Base-by-base conservation (phyloP, 1,140 invertebrate genomes). In the Lamellibrachia luymesi region DNA sequence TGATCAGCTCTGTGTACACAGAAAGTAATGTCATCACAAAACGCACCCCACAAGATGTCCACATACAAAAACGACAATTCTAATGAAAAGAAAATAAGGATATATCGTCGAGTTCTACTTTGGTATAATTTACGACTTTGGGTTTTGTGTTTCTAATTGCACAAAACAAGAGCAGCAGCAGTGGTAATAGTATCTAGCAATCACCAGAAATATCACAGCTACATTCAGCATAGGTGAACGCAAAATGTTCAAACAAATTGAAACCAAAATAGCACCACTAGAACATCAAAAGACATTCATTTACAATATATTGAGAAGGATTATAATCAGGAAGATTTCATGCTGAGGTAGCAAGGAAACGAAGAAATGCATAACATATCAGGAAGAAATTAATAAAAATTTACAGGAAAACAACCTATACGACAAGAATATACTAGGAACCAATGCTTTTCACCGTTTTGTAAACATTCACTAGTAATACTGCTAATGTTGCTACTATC, bases 1-100 rank as follows among this genome's bases (percentile, higher is more conserved):
- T 94, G 93, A 94, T 80, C 93, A 94, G 94, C 90, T 94, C 95
- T 95, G 92, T 91, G 64, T 80, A 22, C 64, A 80, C 64, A 80
- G 64, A 80, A 80, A 80, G 64, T 80, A 80, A 80, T 80, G 64
- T 80, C 64, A 80, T 80, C 64, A 80, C 64, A 80, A 80, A 10
- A 80, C 52, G 52, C 13, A 56, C 52, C 38, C 52, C 52, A 56
- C 52, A 56, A 56, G 17, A 80, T 22, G 64, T 22, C 13, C 64
- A 80, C 64, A 80, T 80, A 80, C 64, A 80, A 80, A 38, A 10
- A 80, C 4, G 25, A 80, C 64, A 80, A 80, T 80, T 80, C 13
- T 80, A 22, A 80, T 80, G 64, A 22, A 22, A 22, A 80, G 64
- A 80, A 17, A 10, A 80, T 80, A 10, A 2, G 1, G 25, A 22